Conservation (phyloP, 1,140 invertebrate genomes). For the Orchestia grillus region DNA sequence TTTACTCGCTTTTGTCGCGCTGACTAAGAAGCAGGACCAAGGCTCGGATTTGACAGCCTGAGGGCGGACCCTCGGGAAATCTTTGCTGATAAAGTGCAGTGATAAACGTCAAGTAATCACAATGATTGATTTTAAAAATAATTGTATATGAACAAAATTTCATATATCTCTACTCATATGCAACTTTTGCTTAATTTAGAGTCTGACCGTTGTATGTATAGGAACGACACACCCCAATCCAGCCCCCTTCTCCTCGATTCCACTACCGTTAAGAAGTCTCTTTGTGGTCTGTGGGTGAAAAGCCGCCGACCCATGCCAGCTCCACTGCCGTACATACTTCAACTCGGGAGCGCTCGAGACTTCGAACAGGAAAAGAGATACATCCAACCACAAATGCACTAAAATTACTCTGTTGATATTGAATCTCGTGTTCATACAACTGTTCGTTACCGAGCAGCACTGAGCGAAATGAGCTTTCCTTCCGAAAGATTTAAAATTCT, state of each 20-base stretch:
- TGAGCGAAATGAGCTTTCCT: background rate
- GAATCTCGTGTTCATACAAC: background rate
- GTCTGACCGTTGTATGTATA: too few relatives aligned
- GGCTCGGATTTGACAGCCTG: background rate
- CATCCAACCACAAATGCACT: background rate
- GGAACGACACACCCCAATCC: background rate
- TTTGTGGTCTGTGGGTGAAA: background rate
- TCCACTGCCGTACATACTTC: background rate
- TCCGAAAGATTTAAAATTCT: background rate
- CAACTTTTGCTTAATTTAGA: too few relatives aligned
- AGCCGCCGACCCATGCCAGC: background rate
- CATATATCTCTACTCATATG: background rate
- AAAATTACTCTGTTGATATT: background rate
- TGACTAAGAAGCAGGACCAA: background rate
- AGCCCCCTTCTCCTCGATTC: background rate
- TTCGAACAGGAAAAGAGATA: background rate
- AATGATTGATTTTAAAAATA: background rate
- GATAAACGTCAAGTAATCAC: background rate
- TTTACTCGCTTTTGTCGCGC: slow-evolving; percentile 8
- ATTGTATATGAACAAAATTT: background rate
- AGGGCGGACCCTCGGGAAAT: background rate
- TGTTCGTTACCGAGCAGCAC: background rate
- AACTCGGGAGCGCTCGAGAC: background rate
- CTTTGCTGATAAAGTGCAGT: background rate
- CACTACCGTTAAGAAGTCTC: slow-evolving; percentile 19